Base-by-base conservation (phyloP, 2,113 vertebrate species). In the Strigops habroptila region DNA sequence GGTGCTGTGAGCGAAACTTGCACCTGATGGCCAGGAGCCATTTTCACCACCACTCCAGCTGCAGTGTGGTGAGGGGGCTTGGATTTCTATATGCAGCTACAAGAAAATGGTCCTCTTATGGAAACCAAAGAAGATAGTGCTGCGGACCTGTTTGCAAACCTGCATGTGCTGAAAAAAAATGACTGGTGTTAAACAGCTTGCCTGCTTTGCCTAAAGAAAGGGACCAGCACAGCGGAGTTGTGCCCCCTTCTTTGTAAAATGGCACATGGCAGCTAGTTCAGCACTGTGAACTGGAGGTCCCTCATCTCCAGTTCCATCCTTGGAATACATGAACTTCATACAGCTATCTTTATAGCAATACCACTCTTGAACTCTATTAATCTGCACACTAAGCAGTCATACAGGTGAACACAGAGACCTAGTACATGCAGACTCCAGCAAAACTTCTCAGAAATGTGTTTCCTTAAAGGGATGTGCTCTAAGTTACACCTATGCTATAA, bases 31-130 rank as follows among this genome's bases (percentile, higher is more conserved):
- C 71, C 68, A 44, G 69, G 39, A 86, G 22, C 62, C 33, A 18
- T 95, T 93, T 91, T 94, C 81, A 57, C 31, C 81, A 37, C 57
- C 2, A 4, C 64, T 95, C 78, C 94, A 95, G 93, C 81, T 96
- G 93, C 80, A 60, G 43, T 0, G 0, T 4, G 3, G 4, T 71
- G 30, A 43, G 5, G 28, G 28, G 24, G 21, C 65, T 88, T 1
- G 1, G 53, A 77, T 31, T 43, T 91, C 39, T 79, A 30, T 63
- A 62, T 79, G 41, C 57, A 79, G 53, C 43, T 70, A 70, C 71
- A 74, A 51, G 18, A 91, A 82, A 77, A 78, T 35, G 39, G 39
- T 43, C 27, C 8, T 33, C 44, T 70, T 67, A 46, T 1, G 6
- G 74, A 48, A 93, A 82, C 57, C 1, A 5, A 73, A 67, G 51